phyloP scores from a whole-genome alignment of 1,140 invertebrate species.

The Drosophila pectinifera region DNA sequence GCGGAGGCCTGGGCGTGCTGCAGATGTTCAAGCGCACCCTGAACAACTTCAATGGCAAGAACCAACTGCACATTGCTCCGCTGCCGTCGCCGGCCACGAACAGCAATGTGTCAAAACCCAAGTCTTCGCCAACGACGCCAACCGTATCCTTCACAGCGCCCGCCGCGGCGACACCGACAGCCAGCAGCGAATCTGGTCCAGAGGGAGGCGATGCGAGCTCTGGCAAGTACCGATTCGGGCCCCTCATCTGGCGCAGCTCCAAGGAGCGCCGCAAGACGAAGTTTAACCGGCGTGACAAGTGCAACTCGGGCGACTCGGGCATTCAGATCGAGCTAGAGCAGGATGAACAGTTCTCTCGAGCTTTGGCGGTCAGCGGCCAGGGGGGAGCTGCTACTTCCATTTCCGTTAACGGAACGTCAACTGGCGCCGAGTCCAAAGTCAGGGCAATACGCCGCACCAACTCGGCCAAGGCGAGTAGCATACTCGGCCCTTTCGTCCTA shows the following conservation, averaged over 20 bases:
- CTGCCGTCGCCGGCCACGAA: constrained; percentile 31
- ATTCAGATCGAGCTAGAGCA: constrained; percentile 89
- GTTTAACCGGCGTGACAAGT: constrained; percentile 89
- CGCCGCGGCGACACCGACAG: neutral
- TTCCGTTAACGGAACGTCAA: constrained; percentile 8
- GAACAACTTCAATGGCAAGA: constrained; percentile 85
- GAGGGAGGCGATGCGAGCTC: constrained; percentile 43
- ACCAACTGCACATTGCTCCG: constrained; percentile 62
- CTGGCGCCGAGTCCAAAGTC: constrained; percentile 35
- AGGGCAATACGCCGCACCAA: constrained; percentile 71
- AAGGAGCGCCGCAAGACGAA: constrained; percentile 90
- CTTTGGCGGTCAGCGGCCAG: constrained; percentile 10
- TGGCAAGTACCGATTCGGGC: constrained; percentile 87
- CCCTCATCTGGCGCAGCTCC: constrained; percentile 89
- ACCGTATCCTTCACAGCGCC: constrained; percentile 58
- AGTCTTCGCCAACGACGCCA: constrained; percentile 81
- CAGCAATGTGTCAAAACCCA: constrained; percentile 24
- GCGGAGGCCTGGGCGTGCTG: constrained; percentile 85
- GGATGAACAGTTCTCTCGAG: constrained; percentile 74
- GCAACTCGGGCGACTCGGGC: constrained; percentile 91
- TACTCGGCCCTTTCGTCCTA: constrained; percentile 34
- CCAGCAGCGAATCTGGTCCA: constrained; percentile 5
- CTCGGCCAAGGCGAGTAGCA: constrained; percentile 71
- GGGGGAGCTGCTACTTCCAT: neutral
- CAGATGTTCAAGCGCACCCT: constrained; percentile 91